Base-by-base conservation (phyloP, 2,888 invertebrate species). In the Blastobasis adustella region DNA sequence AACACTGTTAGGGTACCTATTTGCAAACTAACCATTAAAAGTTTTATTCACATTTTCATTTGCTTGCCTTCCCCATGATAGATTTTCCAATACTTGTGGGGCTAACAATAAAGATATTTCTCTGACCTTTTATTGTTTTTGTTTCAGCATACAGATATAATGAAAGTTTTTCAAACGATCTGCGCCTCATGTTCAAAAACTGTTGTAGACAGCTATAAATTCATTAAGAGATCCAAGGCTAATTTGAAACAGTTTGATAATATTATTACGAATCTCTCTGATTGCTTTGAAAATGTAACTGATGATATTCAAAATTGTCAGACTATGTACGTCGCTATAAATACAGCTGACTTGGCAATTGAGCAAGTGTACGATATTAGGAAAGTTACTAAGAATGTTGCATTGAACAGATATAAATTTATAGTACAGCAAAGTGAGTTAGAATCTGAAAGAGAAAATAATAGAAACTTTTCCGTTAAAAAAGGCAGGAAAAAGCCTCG, bases 361-460 rank as follows among this genome's bases (percentile, higher is more conserved):
- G 51, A 54, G 47, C 54, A 54, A 37, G 49, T 52, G 36, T 54
- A 52, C 37, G 54, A 54, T 42, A 42, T n/a, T 4, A 52, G 40
- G 42, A 51, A 47, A 42, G 5, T 1, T 9, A 7, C 38, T 4
- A 37, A 41, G 7, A 44, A 49, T 10, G 47, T 39, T 37, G 54
- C 54, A 43, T 45, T 52, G 6, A 10, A 47, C 45, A 44, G 54
- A 49, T 49, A 50, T n/a, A 43, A 42, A 23, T 23, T 23, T 23
- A 23, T 23, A 23, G 23, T 23, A 23, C 23, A 10, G 37, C 36
- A 46, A 46, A 46, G 10, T 46, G 8, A 44, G 44, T 9, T 37
- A 9, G 10, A 10, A 39, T 45, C 8, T 8, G 1, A 36, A 36
- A 45, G 8, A 9, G 10, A 10, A 5, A 36, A 45, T 23, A 23